Evolutionary conservation across 2,113 vertebrate species (phyloP), one percentile per base, ranked within the genome.

Genomic region (Tachysurus vachellii): DNA sequence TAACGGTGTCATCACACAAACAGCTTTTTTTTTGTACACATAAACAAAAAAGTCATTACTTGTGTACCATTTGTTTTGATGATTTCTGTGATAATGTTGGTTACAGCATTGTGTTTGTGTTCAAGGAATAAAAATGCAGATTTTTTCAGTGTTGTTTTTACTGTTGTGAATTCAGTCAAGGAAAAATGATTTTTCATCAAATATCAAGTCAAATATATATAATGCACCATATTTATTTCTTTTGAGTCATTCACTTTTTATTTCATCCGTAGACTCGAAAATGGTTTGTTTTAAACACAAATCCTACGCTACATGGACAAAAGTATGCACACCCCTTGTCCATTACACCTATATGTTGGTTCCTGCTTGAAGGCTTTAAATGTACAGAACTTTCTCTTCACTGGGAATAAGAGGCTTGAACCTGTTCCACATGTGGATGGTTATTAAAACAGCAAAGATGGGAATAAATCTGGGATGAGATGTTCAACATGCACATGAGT

Each of bases 1-100:
- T 17, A 28, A 79, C 76, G 84, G 89, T 90, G 86, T 90, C 84
- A 62, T 44, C 26, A 19, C 87, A 88, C 89, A 90, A 84, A 83
- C 87, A 90, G 84, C 31, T 85, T 75, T 56, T 87, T 19, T 62
- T 44, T 16, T 61, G n/a, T 31, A 19, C 17, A 28, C 12, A 70
- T 19, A 71, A 16, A 71, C 26, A 44, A 75, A 47, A 50, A 77
- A 28, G n/a, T 36, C 42, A 80, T 80, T 44, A 19, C 54, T 9
- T 70, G 75, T 76, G n/a, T 85, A 59, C 68, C 17, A 0, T 62
- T 36, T 84, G 16, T 7, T 7, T 21, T 87, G 83, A 28, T 54
- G n/a, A 50, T 28, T 50, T 62, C 28, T n/a, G 28, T 57, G 14
- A 6, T 36, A 28, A 79, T 73, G 11, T 26, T 88, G 88, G 89